A percentile compares a stretch with the other conserved stretches of the same genome.
phyloP scores from a whole-genome alignment of 30 jellyfish, hydroid and myxozoan species.

The Mastigias papua region DNA sequence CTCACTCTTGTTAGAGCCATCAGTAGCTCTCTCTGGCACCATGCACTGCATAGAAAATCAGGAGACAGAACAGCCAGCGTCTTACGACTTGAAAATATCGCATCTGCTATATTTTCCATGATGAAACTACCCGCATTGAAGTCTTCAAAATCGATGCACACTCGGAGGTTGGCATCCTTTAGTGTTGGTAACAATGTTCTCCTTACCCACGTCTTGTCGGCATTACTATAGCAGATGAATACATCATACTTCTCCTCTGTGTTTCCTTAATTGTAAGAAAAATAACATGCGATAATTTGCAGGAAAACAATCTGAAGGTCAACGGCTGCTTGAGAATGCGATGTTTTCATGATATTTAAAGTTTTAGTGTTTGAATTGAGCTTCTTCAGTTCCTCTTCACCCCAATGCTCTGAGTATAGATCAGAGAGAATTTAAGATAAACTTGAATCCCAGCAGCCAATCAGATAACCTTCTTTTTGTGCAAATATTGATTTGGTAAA shows the following conservation, averaged over 20 bases:
- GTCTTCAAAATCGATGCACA: conserved; percentile 82
- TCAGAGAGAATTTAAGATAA: no score
- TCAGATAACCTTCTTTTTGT: no score
- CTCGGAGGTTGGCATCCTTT: conserved; percentile 46
- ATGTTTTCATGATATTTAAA: no score
- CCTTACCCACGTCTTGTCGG: conserved; percentile 90
- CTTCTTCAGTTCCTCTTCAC: no score
- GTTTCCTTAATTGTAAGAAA: not conserved
- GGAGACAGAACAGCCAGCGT: conserved; percentile 94
- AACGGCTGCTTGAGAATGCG: no score
- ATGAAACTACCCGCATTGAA: conserved; percentile 76
- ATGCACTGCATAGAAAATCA: conserved; percentile 72
- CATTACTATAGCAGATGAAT: conserved; percentile 84
- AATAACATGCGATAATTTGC: not conserved
- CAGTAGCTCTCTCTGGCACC: conserved; percentile 84
- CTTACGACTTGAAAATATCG: conserved; percentile 78
- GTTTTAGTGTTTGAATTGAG: no score
- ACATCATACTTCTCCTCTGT: conserved; percentile 76
- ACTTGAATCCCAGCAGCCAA: no score
- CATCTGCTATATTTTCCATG: conserved; percentile 79
- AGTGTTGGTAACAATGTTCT: conserved; percentile 51
- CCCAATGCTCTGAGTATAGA: no score
- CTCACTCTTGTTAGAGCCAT: conserved; percentile 72
- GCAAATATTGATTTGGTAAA: no score
- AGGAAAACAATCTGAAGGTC: not conserved